phyloP scores from a whole-genome alignment of 2,797 vertebrate species.

The Semotilus atromaculatus region DNA sequence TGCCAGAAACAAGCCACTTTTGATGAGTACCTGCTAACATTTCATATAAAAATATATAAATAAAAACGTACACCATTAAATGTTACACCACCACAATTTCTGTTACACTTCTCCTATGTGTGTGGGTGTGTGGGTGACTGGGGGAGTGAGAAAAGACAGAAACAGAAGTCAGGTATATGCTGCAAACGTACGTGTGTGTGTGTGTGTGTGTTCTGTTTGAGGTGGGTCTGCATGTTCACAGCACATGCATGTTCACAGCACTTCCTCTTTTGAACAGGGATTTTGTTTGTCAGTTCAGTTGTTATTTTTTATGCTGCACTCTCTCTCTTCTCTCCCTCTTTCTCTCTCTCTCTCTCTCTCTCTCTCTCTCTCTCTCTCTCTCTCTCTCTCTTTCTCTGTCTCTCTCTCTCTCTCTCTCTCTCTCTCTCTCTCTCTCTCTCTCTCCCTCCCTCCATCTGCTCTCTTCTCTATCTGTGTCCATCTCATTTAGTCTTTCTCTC shows the following conservation, averaged over 20 bases:
- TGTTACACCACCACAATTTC: constrained; percentile 53
- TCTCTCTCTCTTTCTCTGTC: constrained; percentile 29
- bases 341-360: constrained; percentile 3
- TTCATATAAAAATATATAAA: constrained; percentile 35
- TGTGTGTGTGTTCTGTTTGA: constrained; percentile 55
- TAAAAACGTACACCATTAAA: constrained; percentile 44
- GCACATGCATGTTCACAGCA: constrained; percentile 53
- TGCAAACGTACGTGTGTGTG: constrained; percentile 36
- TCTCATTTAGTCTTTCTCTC: constrained; percentile 20
- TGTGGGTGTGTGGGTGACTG: constrained; percentile 56
- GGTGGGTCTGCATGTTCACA: constrained; percentile 57
- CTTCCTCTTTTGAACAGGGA: constrained; percentile 54
- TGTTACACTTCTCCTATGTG: constrained; percentile 46
- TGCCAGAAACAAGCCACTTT: constrained; percentile 16
- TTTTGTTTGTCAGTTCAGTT: constrained; percentile 43
- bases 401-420: constrained; percentile 14
- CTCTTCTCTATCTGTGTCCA: constrained; percentile 47
- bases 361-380: constrained; percentile 22
- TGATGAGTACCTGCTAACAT: constrained; percentile 10
- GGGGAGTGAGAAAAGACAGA: constrained; percentile 48
- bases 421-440: constrained; percentile 1
- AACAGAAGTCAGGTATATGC: constrained; percentile 60
- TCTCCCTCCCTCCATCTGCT: constrained; percentile 21
- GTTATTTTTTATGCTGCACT: constrained; percentile 49
- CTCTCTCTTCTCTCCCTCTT: too few relatives aligned